A percentile compares a stretch with the other conserved stretches of the same genome.
phyloP scores from a whole-genome alignment of 2,888 invertebrate species.

The Philopedon plagiatum region DNA sequence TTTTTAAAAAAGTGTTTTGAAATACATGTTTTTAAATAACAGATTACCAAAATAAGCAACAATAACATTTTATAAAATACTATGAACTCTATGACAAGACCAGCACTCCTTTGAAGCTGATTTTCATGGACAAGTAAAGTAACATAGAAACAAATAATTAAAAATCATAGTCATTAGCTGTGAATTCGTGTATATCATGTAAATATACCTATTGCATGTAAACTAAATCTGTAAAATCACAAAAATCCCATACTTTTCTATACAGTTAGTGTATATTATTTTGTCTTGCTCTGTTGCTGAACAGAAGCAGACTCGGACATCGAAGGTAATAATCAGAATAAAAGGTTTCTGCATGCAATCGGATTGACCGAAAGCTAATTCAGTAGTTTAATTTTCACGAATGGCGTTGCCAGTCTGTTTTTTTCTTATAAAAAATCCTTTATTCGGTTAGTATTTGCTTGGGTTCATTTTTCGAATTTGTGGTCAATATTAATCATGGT shows the following conservation, averaged over 20 bases:
- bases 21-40: too few species aligned
- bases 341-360: slow-evolving; percentile 48
- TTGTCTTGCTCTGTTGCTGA: slow-evolving; percentile 59
- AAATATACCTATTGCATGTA: slow-evolving; percentile 37
- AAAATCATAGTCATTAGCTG: not conserved
- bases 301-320: slow-evolving; percentile 69
- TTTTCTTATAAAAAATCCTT: slow-evolving; percentile 12
- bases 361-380: slow-evolving; percentile 12
- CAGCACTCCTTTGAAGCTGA: too few species aligned
- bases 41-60: too few species aligned
- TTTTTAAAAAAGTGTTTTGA: too few species aligned
- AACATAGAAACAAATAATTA: not conserved
- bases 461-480: not conserved
- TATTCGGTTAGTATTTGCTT: too few species aligned
- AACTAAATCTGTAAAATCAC: slow-evolving; percentile 13
- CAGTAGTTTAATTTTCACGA: slow-evolving; percentile 13
- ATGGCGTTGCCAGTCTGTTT: not conserved
- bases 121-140: too few species aligned
- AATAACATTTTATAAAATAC: too few species aligned
- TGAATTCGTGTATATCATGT: slow-evolving; percentile 25
- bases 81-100: too few species aligned
- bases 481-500: too few species aligned
- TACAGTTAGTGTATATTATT: slow-evolving; percentile 58
- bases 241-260: slow-evolving; percentile 16
- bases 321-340: slow-evolving; percentile 66